Evolutionary conservation across 2,113 vertebrate species (phyloP).

Genomic region (Trematocara macrostoma): DNA sequence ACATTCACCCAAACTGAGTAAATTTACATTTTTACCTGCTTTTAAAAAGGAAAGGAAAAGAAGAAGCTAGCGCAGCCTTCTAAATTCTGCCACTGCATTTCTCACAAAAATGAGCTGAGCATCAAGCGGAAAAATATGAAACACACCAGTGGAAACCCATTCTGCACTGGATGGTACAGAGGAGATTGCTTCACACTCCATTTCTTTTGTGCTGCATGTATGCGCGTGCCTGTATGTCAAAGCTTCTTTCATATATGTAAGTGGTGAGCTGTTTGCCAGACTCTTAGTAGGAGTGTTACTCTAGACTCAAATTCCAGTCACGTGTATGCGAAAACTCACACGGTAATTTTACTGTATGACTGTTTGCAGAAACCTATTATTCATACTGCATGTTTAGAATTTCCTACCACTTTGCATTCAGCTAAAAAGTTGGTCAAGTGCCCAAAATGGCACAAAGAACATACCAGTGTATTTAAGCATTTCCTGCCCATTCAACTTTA

Average conservation of each 20-base stretch:
- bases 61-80: background rate
- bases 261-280: background rate
- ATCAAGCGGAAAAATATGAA: background rate
- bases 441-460: background rate
- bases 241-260: slow-evolving; percentile 4
- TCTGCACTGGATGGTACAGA: background rate
- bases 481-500: background rate
- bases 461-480: background rate
- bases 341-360: background rate
- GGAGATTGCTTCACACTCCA: slow-evolving; percentile 42
- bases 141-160: background rate
- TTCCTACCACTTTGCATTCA: background rate
- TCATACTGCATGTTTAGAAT: background rate
- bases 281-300: background rate
- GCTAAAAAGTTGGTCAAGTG: background rate
- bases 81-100: background rate
- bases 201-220: slow-evolving; percentile 5
- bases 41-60: background rate
- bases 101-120: background rate
- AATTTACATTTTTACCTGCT: background rate
- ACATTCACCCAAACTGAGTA: background rate
- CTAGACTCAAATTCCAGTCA: background rate
- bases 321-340: background rate
- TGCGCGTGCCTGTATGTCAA: background rate
- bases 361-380: background rate